Evolutionary conservation across 2,113 vertebrate species (phyloP).

Genomic region (Fukomys damarensis): DNA sequence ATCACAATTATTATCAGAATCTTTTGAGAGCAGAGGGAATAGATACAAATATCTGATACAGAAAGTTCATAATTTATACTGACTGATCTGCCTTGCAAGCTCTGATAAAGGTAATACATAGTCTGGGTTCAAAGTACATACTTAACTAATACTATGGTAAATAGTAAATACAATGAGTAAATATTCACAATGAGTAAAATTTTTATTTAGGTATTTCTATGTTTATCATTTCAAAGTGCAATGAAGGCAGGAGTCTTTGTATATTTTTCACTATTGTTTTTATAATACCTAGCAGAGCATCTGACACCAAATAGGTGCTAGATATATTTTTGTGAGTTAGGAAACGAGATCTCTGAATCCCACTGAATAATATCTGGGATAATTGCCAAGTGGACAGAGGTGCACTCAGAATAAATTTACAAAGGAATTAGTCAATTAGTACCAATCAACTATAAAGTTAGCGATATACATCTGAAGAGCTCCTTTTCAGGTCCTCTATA

Average conservation of each 20-base stretch:
- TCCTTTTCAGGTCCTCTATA: conserved; percentile 18
- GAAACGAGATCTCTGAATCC: conserved; percentile 1
- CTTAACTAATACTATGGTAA: conserved; percentile 32
- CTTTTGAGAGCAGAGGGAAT: conserved; percentile 30
- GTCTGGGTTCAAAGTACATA: conserved; percentile 48
- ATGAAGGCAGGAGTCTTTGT: background rate
- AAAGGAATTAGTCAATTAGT: background rate
- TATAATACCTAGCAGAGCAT: background rate
- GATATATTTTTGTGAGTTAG: conserved; percentile 50
- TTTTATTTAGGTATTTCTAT: background rate
- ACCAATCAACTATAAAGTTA: background rate
- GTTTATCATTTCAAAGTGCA: conserved; percentile 33
- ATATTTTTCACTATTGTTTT: background rate
- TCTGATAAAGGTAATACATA: conserved; percentile 61
- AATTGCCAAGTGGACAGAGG: background rate
- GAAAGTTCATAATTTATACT: conserved; percentile 53
- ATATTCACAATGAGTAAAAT: background rate
- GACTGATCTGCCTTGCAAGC: conserved; percentile 52
- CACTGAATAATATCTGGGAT: conserved; percentile 4
- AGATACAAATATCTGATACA: conserved; percentile 59
- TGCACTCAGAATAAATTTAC: conserved; percentile 3
- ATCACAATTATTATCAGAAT: conserved; percentile 64
- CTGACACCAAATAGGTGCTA: conserved; percentile 19
- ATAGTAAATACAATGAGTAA: background rate
- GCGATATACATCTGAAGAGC: background rate